Conservation (phyloP, 1,140 invertebrate genomes). For the Panagrolaimus sp. region DNA sequence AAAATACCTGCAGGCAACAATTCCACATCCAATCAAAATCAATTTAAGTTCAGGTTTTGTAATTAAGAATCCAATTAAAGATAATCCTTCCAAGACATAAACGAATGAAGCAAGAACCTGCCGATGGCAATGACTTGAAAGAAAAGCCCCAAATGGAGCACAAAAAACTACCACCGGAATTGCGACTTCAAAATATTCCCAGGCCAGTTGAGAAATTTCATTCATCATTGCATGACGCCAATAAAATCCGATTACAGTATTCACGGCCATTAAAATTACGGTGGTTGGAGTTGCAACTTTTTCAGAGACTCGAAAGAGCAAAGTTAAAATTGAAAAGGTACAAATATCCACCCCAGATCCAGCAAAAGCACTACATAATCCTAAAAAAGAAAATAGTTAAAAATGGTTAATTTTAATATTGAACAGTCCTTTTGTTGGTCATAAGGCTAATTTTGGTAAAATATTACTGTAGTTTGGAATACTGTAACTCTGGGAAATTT, state of each 20-base stretch:
- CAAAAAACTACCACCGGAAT: slow-evolving; percentile 52
- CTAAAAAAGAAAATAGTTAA: slow-evolving; percentile 32
- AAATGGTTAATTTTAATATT: no score
- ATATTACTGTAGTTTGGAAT: no score
- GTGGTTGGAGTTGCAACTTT: slow-evolving; percentile 59
- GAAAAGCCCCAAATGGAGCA: slow-evolving; percentile 55
- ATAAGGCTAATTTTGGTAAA: no score
- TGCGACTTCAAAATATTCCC: slow-evolving; percentile 54
- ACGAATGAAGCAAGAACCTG: slow-evolving; percentile 55
- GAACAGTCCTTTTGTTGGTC: neutral
- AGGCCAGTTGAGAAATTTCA: slow-evolving; percentile 50
- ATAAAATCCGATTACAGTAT: slow-evolving; percentile 45
- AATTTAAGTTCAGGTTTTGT: slow-evolving; percentile 41
- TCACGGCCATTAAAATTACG: slow-evolving; percentile 53
- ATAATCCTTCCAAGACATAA: slow-evolving; percentile 52
- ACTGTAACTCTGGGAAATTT: no score
- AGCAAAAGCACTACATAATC: slow-evolving; percentile 55
- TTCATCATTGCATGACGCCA: slow-evolving; percentile 57
- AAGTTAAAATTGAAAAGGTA: slow-evolving; percentile 48
- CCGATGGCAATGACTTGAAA: slow-evolving; percentile 59
- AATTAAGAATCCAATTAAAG: slow-evolving; percentile 51
- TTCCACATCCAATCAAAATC: slow-evolving; percentile 35
- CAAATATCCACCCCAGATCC: slow-evolving; percentile 55
- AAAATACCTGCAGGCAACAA: slow-evolving; percentile 46
- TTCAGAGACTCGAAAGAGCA: slow-evolving; percentile 58